Conservation (phyloP, 1,140 invertebrate species). For the Mylabris phalerata region DNA sequence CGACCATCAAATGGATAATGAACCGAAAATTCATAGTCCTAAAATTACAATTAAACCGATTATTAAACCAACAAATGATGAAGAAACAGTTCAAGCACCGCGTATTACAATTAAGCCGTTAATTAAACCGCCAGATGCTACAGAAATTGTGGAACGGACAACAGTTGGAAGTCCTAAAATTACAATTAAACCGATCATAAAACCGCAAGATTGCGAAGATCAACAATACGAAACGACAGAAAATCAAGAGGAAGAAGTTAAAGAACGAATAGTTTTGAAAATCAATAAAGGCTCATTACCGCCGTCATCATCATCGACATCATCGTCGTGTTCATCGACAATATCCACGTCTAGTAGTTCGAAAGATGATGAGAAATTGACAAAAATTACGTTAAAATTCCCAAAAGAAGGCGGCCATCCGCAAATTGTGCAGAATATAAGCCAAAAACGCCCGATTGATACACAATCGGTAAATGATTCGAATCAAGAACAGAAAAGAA, state of each 20-base stretch:
- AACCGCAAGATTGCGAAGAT: conserved; percentile 5
- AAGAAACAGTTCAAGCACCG: conserved; percentile 11
- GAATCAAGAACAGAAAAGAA: background rate
- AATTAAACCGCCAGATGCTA: conserved; percentile 4
- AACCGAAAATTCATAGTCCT: conserved; percentile 23
- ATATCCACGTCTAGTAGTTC: too few relatives aligned
- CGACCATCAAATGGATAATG: background rate
- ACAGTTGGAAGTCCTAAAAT: conserved; percentile 16
- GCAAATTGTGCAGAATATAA: conserved; percentile 33
- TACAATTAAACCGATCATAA: conserved; percentile 20
- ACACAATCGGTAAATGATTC: background rate
- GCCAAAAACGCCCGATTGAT: conserved; percentile 11
- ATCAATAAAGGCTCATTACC: conserved; percentile 35
- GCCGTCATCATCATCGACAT: conserved; percentile 19
- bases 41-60: conserved; percentile 40
- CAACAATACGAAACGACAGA: background rate
- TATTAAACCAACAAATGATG: conserved; percentile 26
- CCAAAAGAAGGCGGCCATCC: conserved; percentile 38
- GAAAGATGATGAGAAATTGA: conserved; percentile 34
- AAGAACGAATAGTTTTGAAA: conserved; percentile 40
- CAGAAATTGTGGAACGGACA: conserved; percentile 3
- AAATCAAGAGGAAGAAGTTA: conserved; percentile 32
- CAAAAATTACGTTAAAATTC: conserved; percentile 40
- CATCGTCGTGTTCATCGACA: too few relatives aligned
- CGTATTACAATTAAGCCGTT: conserved; percentile 25